Evolutionary conservation across 2,888 invertebrate species (phyloP).

Genomic region (Bembecia ichneumoniformis): DNA sequence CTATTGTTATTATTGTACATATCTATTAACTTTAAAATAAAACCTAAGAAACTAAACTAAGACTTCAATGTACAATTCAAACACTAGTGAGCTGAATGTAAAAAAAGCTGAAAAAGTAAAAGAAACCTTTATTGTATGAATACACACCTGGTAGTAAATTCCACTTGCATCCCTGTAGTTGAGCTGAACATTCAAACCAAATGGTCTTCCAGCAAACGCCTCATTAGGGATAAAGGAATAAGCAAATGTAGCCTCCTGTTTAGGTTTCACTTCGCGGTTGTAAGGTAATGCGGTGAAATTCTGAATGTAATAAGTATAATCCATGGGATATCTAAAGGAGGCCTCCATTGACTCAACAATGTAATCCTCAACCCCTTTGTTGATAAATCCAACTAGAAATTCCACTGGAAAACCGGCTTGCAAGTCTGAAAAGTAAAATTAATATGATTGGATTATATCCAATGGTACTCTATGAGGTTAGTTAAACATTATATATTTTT

Average conservation of each 20-base stretch:
- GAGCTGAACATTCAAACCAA: constrained; percentile 93
- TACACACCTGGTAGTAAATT: constrained; percentile 71
- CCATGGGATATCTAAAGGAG: constrained; percentile 98
- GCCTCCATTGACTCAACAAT: constrained; percentile 94
- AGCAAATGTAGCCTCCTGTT: constrained; percentile 93
- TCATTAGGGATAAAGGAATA: constrained; percentile 97
- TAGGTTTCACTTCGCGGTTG: constrained; percentile 89
- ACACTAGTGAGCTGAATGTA: too few species aligned
- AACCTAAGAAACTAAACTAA: too few species aligned
- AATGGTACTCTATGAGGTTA: too few species aligned
- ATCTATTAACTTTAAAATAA: too few species aligned
- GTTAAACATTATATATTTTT: too few species aligned
- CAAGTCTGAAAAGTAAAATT: constrained; percentile 74
- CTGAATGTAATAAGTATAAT: constrained; percentile 97
- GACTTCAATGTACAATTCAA: too few species aligned
- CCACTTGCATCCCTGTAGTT: constrained; percentile 87
- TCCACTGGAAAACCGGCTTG: constrained; percentile 94
- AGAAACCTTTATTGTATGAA: neutral
- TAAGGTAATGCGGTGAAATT: constrained; percentile 95
- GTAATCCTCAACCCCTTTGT: constrained; percentile 93
- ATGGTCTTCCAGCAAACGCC: constrained; percentile 96
- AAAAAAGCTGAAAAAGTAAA: neutral
- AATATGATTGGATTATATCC: too few species aligned
- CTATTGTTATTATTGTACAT: too few species aligned
- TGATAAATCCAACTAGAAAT: constrained; percentile 95